Evolutionary conservation across 1,140 invertebrate genomes (phyloP), one percentile per base, ranked within the genome.

Genomic region (Holcopasites calliopsidis): DNA sequence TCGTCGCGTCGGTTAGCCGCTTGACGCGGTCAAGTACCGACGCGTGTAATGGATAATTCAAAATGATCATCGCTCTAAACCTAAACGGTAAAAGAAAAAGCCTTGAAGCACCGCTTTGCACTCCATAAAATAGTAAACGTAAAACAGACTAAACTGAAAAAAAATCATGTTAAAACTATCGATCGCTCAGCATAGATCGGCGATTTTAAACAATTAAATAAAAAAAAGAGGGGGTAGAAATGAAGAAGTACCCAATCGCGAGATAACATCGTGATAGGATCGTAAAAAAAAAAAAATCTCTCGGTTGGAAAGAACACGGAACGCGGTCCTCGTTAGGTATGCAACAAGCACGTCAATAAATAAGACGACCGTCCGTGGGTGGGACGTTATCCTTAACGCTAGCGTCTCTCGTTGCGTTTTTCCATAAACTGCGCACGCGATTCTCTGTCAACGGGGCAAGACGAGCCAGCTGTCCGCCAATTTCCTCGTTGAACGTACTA

Each of bases 311-410:
- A n/a, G n/a, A n/a, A n/a, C n/a, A n/a, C 21, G 16, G 21, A 65
- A 55, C 38, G 61, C 33, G 61, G 35, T 66, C 60, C 42, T 47
- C 40, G 13, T 74, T 66, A 55, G 38, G 38, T 62, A 74, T 55
- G 58, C 44, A 28, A 40, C 44, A 62, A 64, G 62, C 71, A 38
- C 50, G 71, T 44, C 38, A 44, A 74, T 55, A 55, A 66, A 44
- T 55, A 55, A 74, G 61, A 66, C 49, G 49, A 73, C 33, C 49
- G 31, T 38, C 31, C 6, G 4, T 3, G 4, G 47, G 8, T 1
- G 31, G 11, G 6, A 33, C 71, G 31, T 66, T 16, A 55, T 47
- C 10, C 28, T 57, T 47, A 66, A 66, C 21, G 42, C 71, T 55
- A 66, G 23, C n/a, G 38, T 73, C 35, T n/a, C n/a, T n/a, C 7